phyloP scores from a whole-genome alignment of 2,888 invertebrate species.

The Epinotia nisella region DNA sequence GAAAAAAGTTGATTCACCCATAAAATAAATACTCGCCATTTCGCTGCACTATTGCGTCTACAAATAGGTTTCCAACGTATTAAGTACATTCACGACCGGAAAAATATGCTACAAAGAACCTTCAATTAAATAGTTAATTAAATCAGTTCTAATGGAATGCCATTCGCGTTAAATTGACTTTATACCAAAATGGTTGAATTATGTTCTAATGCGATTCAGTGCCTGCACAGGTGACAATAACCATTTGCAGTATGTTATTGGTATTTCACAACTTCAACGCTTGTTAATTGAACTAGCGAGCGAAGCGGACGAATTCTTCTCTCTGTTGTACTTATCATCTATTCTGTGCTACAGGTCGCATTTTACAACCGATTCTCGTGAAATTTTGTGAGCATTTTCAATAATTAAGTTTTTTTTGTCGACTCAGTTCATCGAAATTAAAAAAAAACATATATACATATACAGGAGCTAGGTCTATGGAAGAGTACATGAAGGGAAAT shows the following conservation, averaged over 20 bases:
- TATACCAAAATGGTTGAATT: constrained; percentile 1
- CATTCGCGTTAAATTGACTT: constrained; percentile 8
- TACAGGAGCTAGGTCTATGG: too few species aligned
- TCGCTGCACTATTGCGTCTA: background rate
- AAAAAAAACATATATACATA: too few species aligned
- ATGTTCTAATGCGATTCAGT: background rate
- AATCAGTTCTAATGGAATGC: constrained; percentile 15
- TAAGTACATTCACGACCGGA: background rate
- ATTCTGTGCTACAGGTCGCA: too few species aligned
- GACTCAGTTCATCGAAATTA: too few species aligned
- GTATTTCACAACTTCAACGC: background rate
- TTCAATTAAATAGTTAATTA: constrained; percentile 27
- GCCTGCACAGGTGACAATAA: background rate
- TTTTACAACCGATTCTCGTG: too few species aligned
- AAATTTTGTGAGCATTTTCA: too few species aligned
- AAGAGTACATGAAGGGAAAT: too few species aligned
- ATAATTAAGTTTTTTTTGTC: too few species aligned
- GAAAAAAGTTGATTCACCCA: too few species aligned
- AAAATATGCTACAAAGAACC: constrained; percentile 6
- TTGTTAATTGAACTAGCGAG: too few species aligned
- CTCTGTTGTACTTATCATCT: too few species aligned
- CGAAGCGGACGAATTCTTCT: too few species aligned
- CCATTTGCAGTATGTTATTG: constrained; percentile 7
- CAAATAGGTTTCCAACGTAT: background rate
- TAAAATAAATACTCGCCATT: background rate